These are phyloP conservation scores for Iguana delicatissima DNA, from an alignment of 2,797 vertebrate species.

Conservation along the genomic window DNA sequence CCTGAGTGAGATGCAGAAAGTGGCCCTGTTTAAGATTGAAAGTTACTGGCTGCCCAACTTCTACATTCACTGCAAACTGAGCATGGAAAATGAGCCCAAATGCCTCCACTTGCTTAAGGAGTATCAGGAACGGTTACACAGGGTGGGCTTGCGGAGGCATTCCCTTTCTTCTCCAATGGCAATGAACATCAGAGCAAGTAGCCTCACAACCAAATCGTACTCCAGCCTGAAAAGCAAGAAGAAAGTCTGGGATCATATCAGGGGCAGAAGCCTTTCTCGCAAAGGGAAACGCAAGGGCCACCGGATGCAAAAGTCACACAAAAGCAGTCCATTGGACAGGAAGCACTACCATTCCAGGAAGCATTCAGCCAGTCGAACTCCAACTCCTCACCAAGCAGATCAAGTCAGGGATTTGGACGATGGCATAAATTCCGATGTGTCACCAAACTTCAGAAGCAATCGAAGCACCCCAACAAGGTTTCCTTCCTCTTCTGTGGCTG, in stretches of 20 bases:
- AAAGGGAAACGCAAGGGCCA: slow-evolving; percentile 2
- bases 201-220: slow-evolving; percentile 49
- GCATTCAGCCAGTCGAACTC: background rate
- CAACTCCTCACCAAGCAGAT: background rate
- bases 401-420: background rate
- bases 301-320: background rate
- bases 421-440: slow-evolving; percentile 10
- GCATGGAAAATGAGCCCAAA: slow-evolving; percentile 62
- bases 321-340: background rate
- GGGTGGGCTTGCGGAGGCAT: accelerated
- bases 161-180: background rate
- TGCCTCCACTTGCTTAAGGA: slow-evolving; percentile 72
- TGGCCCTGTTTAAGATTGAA: slow-evolving; percentile 75
- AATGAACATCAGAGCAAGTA: slow-evolving; percentile 61
- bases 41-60: slow-evolving; percentile 84
- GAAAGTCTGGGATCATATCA: slow-evolving; percentile 66
- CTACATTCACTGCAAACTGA: slow-evolving; percentile 75
- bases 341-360: accelerated
- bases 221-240: slow-evolving; percentile 73
- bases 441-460: background rate
- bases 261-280: background rate
- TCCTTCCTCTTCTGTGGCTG: slow-evolving; percentile 26
- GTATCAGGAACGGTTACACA: slow-evolving; percentile 55
- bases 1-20: slow-evolving; percentile 78
- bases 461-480: background rate